Evolutionary conservation across 1,140 invertebrate genomes (phyloP).

Genomic region (Drosophila mayri): DNA sequence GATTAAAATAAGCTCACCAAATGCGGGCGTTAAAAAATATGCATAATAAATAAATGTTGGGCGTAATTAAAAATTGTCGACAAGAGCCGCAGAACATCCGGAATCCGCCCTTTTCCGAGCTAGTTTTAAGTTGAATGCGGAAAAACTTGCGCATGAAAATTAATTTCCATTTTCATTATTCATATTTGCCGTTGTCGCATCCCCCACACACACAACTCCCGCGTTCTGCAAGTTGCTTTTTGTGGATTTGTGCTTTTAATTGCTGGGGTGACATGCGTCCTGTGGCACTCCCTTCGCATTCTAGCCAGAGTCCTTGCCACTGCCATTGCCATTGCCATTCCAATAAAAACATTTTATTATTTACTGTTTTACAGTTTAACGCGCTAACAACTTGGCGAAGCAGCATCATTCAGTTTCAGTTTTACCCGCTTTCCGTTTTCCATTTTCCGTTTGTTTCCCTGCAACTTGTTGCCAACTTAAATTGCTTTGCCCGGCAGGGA

Average conservation of each 20-base stretch:
- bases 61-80: conserved; percentile 64
- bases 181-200: conserved; percentile 56
- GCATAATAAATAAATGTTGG: conserved; percentile 67
- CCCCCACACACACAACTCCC: conserved; percentile 19
- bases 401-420: conserved; percentile 47
- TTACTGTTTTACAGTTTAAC: conserved; percentile 75
- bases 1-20: conserved; percentile 36
- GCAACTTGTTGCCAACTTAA: conserved; percentile 74
- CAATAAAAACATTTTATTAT: conserved; percentile 76
- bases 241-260: conserved; percentile 72
- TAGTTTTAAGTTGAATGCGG: conserved; percentile 57
- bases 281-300: conserved; percentile 10
- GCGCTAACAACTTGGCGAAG: conserved; percentile 62
- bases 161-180: conserved; percentile 77
- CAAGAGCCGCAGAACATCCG: conserved; percentile 39
- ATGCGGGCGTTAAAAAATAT: conserved; percentile 53
- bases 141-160: conserved; percentile 69
- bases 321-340: conserved; percentile 50
- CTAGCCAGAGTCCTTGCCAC: not conserved
- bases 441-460: conserved; percentile 17
- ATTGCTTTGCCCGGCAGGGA: conserved; percentile 45
- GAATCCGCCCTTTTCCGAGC: conserved; percentile 12
- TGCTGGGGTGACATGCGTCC: conserved; percentile 47
- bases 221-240: conserved; percentile 48
- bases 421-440: conserved; percentile 12